phyloP scores from a whole-genome alignment of 2,797 vertebrate species.

The Phalanger gymnotis region DNA sequence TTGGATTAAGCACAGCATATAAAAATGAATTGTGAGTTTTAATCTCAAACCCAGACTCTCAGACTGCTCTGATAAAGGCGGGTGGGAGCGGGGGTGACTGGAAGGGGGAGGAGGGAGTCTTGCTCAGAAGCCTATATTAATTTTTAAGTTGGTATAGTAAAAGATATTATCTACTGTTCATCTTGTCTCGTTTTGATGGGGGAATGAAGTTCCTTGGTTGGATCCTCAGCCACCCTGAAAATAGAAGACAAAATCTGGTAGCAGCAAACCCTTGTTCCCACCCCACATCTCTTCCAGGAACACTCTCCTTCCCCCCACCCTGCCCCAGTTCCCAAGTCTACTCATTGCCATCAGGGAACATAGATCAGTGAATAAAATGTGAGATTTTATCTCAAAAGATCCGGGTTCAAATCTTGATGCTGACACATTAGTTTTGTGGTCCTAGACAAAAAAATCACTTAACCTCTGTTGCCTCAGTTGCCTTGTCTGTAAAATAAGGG shows the following conservation, averaged over 20 bases:
- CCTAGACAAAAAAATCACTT: neutral
- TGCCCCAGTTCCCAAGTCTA: neutral
- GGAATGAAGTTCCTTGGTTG: neutral
- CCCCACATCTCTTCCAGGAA: neutral
- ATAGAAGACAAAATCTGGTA: neutral
- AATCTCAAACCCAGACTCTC: constrained; percentile 84
- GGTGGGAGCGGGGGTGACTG: constrained; percentile 35
- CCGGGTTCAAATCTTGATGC: neutral
- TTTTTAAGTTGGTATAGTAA: constrained; percentile 72
- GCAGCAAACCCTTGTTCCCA: neutral
- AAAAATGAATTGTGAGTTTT: constrained; percentile 97
- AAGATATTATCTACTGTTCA: neutral
- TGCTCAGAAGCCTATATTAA: constrained; percentile 81
- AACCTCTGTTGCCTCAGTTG: neutral
- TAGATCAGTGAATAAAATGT: neutral
- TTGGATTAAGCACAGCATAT: constrained; percentile 96
- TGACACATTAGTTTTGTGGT: neutral
- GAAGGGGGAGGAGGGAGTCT: constrained; percentile 72
- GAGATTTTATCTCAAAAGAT: neutral
- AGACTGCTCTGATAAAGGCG: constrained; percentile 51
- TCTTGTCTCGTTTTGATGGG: constrained; percentile 41
- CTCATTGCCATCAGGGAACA: neutral
- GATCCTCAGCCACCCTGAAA: neutral
- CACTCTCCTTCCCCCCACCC: neutral
- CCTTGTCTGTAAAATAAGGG: neutral